Evolutionary conservation across 2,888 invertebrate genomes (phyloP).

Genomic region (Amphipoea lucens): DNA sequence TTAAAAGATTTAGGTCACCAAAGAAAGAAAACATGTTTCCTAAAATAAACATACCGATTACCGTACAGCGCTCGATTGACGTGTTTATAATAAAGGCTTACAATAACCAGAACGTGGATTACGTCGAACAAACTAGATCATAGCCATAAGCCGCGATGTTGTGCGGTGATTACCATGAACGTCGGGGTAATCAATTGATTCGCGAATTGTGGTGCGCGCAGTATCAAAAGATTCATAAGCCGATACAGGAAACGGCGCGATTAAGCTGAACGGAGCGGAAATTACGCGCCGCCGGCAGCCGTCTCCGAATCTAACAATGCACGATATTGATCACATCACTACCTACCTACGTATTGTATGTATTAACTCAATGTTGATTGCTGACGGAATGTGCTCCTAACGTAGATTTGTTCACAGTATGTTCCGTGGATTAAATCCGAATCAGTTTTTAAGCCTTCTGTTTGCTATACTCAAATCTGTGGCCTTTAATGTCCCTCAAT

Average conservation of each 20-base stretch:
- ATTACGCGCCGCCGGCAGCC: conserved; percentile 66
- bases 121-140: conserved; percentile 57
- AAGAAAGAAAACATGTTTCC: conserved; percentile 51
- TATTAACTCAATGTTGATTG: conserved; percentile 61
- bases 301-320: conserved; percentile 69
- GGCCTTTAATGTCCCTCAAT: conserved; percentile 43
- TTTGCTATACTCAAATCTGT: conserved; percentile 47
- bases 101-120: conserved; percentile 50
- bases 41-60: conserved; percentile 47
- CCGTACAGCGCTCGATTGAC: conserved; percentile 41
- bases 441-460: conserved; percentile 36
- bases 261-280: conserved; percentile 70
- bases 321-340: conserved; percentile 67
- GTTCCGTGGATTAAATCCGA: conserved; percentile 24
- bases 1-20: conserved; percentile 50
- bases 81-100: conserved; percentile 56
- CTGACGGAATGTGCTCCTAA: conserved; percentile 44
- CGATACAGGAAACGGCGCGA: conserved; percentile 68
- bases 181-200: conserved; percentile 66
- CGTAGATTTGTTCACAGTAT: conserved; percentile 33
- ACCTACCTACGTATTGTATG: conserved; percentile 48
- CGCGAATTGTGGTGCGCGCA: conserved; percentile 58
- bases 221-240: conserved; percentile 68
- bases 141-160: conserved; percentile 49
- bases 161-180: conserved; percentile 60